Conservation (phyloP, 2,888 invertebrate species). For the Drosophila prostipennis region DNA sequence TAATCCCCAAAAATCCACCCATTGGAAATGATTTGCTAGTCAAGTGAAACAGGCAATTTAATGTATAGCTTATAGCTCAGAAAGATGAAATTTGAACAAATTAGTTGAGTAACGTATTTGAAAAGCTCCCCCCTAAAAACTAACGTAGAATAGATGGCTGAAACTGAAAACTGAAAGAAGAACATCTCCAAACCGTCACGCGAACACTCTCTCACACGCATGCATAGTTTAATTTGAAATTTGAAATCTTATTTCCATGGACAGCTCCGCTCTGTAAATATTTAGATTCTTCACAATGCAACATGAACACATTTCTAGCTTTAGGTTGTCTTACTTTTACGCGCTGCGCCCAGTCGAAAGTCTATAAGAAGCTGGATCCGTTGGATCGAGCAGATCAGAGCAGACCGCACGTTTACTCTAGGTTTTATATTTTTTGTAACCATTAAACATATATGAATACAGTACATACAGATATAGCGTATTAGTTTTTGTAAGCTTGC, state of each 20-base stretch:
- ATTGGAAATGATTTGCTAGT: constrained; percentile 73
- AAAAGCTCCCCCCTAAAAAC: constrained; percentile 17
- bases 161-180: constrained; percentile 2
- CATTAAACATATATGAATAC: constrained; percentile 45
- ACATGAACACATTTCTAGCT: constrained; percentile 55
- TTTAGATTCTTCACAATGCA: constrained; percentile 43
- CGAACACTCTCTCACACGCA: constrained; percentile 3
- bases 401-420: constrained; percentile 61
- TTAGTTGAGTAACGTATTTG: constrained; percentile 58
- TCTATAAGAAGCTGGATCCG: constrained; percentile 28
- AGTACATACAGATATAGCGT: constrained; percentile 53
- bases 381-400: constrained; percentile 38
- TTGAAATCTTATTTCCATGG: constrained; percentile 14
- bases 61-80: constrained; percentile 63
- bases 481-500: constrained; percentile 70
- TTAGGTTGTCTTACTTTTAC: constrained; percentile 38
- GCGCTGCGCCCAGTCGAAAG: constrained; percentile 29
- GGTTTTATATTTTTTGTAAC: constrained; percentile 46
- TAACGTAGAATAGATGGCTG: constrained; percentile 22
- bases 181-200: background rate
- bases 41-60: constrained; percentile 74
- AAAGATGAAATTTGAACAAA: constrained; percentile 65
- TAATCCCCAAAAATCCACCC: constrained; percentile 42
- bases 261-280: constrained; percentile 35
- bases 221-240: constrained; percentile 31